Conservation (phyloP, 2,797 vertebrate species). For the Acanthiza pusilla region DNA sequence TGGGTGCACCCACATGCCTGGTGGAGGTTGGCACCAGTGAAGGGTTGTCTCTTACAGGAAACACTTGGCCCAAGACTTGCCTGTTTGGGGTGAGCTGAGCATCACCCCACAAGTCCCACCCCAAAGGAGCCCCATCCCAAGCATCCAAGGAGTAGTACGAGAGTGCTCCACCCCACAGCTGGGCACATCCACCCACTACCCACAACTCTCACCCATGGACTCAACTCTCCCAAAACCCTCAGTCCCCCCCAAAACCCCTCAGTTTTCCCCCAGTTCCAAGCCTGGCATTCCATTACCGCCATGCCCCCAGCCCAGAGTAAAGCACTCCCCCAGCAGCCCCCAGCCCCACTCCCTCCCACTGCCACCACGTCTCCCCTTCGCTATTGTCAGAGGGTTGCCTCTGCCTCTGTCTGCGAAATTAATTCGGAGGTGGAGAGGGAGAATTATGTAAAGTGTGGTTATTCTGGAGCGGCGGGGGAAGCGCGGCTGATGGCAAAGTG, state of each 20-base stretch:
- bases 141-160: not conserved
- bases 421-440: conserved; percentile 65
- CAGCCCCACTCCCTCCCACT: not conserved
- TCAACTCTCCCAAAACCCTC: not conserved
- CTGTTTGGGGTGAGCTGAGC: not conserved
- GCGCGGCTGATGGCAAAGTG: conserved; percentile 73
- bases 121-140: not conserved
- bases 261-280: not conserved
- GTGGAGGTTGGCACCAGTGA: not conserved
- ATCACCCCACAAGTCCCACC: not conserved
- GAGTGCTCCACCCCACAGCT: not conserved
- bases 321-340: not conserved
- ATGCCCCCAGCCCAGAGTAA: not conserved
- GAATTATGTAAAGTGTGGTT: conserved; percentile 72
- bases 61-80: not conserved
- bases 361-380: not conserved
- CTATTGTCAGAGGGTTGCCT: conserved; percentile 32
- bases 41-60: not conserved
- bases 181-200: not conserved
- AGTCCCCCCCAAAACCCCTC: fast-evolving
- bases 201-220: not conserved
- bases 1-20: not conserved
- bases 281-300: fast-evolving
- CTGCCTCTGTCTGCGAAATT: conserved; percentile 53
- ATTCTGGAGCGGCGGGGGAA: conserved; percentile 64